Evolutionary conservation across 2,797 vertebrate species (phyloP).

Genomic region (Micrastur ruficollis): DNA sequence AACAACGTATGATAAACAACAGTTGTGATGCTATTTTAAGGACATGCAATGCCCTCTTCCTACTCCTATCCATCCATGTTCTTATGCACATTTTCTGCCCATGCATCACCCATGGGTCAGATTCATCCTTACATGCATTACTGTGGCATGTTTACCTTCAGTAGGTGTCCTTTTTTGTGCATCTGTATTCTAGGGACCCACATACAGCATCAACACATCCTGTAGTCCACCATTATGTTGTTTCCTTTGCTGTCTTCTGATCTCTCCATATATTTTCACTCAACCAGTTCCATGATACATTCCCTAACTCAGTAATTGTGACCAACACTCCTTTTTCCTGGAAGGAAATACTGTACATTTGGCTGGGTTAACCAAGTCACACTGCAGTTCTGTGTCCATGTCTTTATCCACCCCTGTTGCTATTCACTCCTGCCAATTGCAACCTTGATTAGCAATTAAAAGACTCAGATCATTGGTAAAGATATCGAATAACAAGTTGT

Average conservation of each 20-base stretch:
- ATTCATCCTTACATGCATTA: background rate
- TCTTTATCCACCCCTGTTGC: background rate
- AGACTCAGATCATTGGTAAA: background rate
- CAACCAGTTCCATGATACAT: background rate
- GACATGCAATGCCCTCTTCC: background rate
- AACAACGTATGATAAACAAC: background rate
- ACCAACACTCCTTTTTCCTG: background rate
- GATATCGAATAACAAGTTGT: background rate
- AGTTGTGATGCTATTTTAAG: background rate
- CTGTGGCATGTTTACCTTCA: background rate
- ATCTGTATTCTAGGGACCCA: background rate
- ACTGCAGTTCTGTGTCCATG: background rate
- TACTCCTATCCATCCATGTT: background rate
- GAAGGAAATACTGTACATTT: background rate
- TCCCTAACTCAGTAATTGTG: background rate
- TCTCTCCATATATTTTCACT: background rate
- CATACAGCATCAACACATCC: background rate
- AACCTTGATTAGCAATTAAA: background rate
- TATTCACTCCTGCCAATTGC: background rate
- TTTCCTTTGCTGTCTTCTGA: background rate
- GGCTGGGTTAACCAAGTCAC: background rate
- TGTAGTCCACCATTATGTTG: background rate
- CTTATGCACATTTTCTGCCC: background rate
- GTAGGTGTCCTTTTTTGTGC: background rate
- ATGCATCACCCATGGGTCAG: background rate